Conservation (phyloP, 1,140 invertebrate genomes). For the Megalopta genalis region DNA sequence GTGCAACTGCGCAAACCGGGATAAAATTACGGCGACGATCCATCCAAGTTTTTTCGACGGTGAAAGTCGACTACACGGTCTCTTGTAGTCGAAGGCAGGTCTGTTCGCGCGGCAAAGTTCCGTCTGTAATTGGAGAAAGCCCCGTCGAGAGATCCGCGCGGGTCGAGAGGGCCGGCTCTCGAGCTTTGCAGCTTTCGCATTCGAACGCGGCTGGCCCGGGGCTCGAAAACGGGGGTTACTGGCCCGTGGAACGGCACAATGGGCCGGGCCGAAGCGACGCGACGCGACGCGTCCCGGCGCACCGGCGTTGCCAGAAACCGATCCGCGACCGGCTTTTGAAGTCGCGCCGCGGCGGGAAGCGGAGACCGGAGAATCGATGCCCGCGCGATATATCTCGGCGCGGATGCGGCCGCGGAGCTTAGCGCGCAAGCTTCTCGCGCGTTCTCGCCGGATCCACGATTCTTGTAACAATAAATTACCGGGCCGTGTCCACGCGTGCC, state of each 20-base stretch:
- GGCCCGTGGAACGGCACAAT: conserved; percentile 7
- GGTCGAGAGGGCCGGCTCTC: neutral
- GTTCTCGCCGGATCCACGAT: conserved; percentile 1
- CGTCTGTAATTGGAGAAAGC: neutral
- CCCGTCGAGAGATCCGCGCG: neutral
- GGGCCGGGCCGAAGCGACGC: too few relatives aligned
- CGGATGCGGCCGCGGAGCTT: neutral
- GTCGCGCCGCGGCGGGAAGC: too few relatives aligned
- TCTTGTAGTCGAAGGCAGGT: neutral
- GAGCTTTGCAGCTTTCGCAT: neutral
- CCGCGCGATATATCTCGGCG: too few relatives aligned
- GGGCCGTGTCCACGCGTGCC: neutral
- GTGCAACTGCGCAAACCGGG: conserved; percentile 5
- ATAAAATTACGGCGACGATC: conserved; percentile 22
- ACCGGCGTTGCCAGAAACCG: neutral
- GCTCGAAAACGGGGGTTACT: neutral
- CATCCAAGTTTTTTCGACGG: neutral
- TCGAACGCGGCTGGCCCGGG: neutral
- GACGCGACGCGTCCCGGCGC: too few relatives aligned
- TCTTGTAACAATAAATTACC: conserved; percentile 34
- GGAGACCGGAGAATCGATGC: too few relatives aligned
- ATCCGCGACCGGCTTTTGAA: neutral
- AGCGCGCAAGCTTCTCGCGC: conserved; percentile 6
- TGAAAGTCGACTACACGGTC: too few relatives aligned
- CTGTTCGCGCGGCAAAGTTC: neutral